phyloP scores from a whole-genome alignment of 1,140 invertebrate species.

The Cyclina sinensis region DNA sequence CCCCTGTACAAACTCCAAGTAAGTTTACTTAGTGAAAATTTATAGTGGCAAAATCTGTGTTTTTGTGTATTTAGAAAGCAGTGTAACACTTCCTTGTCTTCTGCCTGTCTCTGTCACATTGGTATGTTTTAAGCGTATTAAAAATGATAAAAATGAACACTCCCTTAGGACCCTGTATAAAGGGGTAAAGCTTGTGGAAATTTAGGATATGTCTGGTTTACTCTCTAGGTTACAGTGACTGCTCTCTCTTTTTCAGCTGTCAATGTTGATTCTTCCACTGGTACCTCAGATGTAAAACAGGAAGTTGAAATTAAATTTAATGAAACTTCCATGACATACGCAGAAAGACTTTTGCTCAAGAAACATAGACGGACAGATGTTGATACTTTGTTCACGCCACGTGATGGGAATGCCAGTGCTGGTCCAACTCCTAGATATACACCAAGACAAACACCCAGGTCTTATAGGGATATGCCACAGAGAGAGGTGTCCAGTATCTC shows the following conservation, averaged over 20 bases:
- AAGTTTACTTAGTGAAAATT: too few species aligned
- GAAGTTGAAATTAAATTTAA: slow-evolving; percentile 81
- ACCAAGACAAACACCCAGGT: slow-evolving; percentile 19
- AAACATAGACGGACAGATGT: slow-evolving; percentile 83
- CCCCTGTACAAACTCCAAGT: slow-evolving; percentile 72
- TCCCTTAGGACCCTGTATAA: too few species aligned
- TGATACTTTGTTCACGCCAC: slow-evolving; percentile 72
- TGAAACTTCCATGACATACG: slow-evolving; percentile 80
- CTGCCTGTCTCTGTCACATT: too few species aligned
- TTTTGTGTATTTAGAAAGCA: too few species aligned
- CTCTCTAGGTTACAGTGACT: neutral
- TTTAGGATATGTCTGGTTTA: too few species aligned
- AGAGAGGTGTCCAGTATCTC: slow-evolving; percentile 19
- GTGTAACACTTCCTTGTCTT: too few species aligned
- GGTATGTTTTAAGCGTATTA: too few species aligned
- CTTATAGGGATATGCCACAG: neutral
- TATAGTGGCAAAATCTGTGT: too few species aligned
- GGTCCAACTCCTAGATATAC: slow-evolving; percentile 27
- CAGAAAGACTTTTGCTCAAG: slow-evolving; percentile 84
- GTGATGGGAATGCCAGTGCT: slow-evolving; percentile 35
- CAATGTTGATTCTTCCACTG: slow-evolving; percentile 75
- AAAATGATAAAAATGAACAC: too few species aligned
- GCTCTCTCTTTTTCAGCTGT: slow-evolving; percentile 67
- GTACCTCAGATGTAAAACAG: slow-evolving; percentile 70
- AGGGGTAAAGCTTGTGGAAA: too few species aligned